These are phyloP conservation scores for Planococcus citri DNA, from an alignment of 1,140 invertebrate species.

Conservation along the genomic window DNA sequence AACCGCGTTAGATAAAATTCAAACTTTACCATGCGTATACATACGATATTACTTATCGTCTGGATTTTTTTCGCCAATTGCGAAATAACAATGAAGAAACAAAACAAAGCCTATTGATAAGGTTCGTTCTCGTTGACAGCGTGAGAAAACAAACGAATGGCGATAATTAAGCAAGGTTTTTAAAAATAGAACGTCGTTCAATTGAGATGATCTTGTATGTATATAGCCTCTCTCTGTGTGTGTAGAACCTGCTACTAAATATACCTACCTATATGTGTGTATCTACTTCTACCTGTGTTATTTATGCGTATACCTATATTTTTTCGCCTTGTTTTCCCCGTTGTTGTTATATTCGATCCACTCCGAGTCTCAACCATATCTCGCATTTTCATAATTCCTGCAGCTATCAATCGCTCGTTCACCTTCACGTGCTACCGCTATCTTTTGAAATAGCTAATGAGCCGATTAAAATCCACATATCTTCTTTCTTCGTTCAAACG, in stretches of 20 bases:
- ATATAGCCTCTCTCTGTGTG: no score
- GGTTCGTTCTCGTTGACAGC: not conserved
- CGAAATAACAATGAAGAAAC: not conserved
- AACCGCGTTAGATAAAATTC: not conserved
- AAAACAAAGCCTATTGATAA: not conserved
- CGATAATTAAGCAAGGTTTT: slow-evolving; percentile 7
- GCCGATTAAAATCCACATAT: slow-evolving; percentile 3
- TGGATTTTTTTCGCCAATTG: not conserved
- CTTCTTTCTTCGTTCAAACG: not conserved
- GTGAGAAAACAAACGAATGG: not conserved
- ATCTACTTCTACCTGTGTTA: no score
- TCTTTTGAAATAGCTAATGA: not conserved
- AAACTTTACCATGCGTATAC: not conserved
- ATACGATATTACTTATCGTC: not conserved
- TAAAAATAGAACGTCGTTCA: not conserved
- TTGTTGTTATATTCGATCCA: not conserved
- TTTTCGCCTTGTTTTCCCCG: not conserved
- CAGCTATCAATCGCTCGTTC: slow-evolving; percentile 1
- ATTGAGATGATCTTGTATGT: not conserved
- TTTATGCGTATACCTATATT: no score
- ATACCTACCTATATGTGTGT: no score
- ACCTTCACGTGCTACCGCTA: not conserved
- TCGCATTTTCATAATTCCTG: not conserved
- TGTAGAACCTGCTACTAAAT: no score
- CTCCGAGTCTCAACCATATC: not conserved